Base-by-base conservation (phyloP, 2,888 invertebrate genomes). In the Pheosia tremula region DNA sequence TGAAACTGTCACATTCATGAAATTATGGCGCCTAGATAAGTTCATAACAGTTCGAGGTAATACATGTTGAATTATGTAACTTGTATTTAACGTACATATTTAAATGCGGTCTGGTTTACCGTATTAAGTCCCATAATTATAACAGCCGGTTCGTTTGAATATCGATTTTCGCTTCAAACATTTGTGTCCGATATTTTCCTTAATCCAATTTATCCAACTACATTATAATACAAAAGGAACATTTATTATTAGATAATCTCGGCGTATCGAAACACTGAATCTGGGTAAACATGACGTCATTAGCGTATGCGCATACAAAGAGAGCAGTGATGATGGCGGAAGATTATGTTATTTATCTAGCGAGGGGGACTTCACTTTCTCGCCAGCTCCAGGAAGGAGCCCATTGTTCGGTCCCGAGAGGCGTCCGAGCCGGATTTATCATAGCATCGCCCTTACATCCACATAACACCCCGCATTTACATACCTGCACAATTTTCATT, bases 301-400 rank as follows among this genome's bases (percentile, higher is more conserved):
- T 64, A 81, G 75, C 69, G 79, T 85, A 83, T 83, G 84, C 81
- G 82, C 85, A 83, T 84, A 80, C 75, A 79, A 83, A 84, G 36
- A 10, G 56, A 11, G 69, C 70, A 71, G 73, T 57, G 79, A 75
- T 71, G 74, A 57, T 68, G 63, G 61, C 59, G 57, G 13, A 69
- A 81, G 82, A 87, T 86, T 78, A 77, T 75, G 79, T 78, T 84
- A 84, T 86, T 85, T 85, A 86, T 86, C 72, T 79, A 63, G 73
- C 72, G 79, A 74, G 79, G 82, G 83, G 82, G 84, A 73, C 62
- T 61, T 79, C 68, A 76, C 79, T 84, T 84, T 84, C 81, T 77
- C 79, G 72, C 72, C 61, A 56, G 61, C 64, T 66, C 61, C 69
- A 78, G 84, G 82, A 85, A 84, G 82, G 72, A 77, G 70, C 72